Evolutionary conservation across 2,888 invertebrate genomes (phyloP), one percentile per base, ranked within the genome.

Genomic region (Diogma glabrata): DNA sequence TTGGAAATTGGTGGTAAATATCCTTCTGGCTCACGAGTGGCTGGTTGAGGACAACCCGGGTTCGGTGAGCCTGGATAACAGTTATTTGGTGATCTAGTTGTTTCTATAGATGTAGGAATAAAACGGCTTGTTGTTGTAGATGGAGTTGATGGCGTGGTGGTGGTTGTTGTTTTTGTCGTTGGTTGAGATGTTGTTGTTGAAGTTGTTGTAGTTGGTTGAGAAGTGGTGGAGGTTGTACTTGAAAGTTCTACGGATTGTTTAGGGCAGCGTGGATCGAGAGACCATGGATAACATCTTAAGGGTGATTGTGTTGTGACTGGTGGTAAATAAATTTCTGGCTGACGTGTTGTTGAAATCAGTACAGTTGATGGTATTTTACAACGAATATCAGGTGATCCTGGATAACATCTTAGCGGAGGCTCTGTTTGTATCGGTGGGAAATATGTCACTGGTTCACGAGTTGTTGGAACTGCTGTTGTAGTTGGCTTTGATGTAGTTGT

Each of bases 221-320:
- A 63, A 56, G 56, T 64, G 60, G 36, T 65, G 30, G 17, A 64
- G 48, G 43, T 45, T 58, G 16, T 54, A 47, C 59, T 61, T 1
- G 66, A n/a, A n/a, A n/a, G n/a, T n/a, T n/a, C n/a, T n/a, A n/a
- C n/a, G n/a, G n/a, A n/a, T n/a, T n/a, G 66, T 6, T 63, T 59
- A 30, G 66, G 63, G 47, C 66, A 67, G 20, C 64, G 57, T 2
- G 65, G 64, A 53, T 67, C 67, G 3, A 46, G 51, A 4, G 62
- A 62, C 9, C 67, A 67, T 26, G 65, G 67, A 47, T 58, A 66
- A 28, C 69, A 71, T n/a, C 54, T 57, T 2, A 63, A 63, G 43
- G 55, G 54, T 6, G 57, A 55, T 14, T 59, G 52, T 8, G 56
- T 58, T 3, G 58, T 57, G 16, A 14, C 36, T 36, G 36, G 36